A percentile compares a stretch with the other conserved stretches of the same genome.
Evolutionary conservation across 2,797 vertebrate species (phyloP).

Genomic region (Crenuchus spilurus): DNA sequence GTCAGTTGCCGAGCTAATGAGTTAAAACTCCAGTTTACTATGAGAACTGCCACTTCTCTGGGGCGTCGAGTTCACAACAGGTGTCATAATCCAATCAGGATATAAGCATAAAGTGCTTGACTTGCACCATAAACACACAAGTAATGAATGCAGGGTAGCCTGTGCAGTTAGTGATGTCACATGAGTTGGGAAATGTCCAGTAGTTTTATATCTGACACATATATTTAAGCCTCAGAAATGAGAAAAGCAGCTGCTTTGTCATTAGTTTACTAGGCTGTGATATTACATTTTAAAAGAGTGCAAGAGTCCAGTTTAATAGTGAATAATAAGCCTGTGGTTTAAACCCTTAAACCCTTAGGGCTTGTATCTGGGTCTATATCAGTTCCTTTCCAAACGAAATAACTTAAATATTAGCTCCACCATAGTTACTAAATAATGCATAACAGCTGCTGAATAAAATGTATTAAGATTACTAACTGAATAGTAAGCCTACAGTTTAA

Average conservation of each 20-base stretch:
- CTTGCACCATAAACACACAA: too few species aligned
- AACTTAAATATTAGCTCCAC: neutral
- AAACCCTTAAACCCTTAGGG: neutral
- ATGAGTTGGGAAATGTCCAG: too few species aligned
- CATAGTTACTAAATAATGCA: neutral
- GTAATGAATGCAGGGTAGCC: too few species aligned
- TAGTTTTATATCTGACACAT: too few species aligned
- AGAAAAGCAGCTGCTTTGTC: too few species aligned
- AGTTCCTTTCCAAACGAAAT: neutral
- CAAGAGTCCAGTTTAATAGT: too few species aligned
- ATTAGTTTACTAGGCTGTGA: too few species aligned
- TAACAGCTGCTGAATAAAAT: too few species aligned
- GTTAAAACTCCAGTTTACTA: conserved; percentile 24
- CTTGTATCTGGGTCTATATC: neutral
- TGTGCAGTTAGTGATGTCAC: neutral
- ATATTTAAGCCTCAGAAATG: too few species aligned
- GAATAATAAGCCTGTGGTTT: neutral
- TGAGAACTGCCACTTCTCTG: conserved; percentile 17
- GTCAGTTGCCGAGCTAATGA: conserved; percentile 20
- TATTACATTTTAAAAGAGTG: too few species aligned
- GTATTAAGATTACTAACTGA: neutral
- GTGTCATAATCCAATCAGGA: neutral
- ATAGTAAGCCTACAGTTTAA: neutral
- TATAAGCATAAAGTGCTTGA: neutral
- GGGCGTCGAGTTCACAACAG: neutral